These are phyloP conservation scores for Syngnathus floridae DNA, from an alignment of 2,113 vertebrate species.

Conservation along the genomic window DNA sequence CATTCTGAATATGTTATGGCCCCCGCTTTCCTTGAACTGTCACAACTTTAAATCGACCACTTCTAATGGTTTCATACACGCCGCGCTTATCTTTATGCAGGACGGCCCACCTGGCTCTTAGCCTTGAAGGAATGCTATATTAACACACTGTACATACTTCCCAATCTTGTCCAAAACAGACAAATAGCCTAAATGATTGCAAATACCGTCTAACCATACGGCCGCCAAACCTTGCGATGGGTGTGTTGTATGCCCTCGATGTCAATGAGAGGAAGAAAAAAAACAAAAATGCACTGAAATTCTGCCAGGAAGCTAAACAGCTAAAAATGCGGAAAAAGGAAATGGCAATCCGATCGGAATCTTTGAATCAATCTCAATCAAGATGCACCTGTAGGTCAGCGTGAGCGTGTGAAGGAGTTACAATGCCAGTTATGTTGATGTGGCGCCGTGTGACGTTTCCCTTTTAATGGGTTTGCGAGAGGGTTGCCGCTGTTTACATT, in stretches of 20 bases:
- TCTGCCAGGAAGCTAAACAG: conserved; percentile 18
- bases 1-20: conserved; percentile 71
- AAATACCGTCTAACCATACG: conserved; percentile 25
- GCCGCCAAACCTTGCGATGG: conserved; percentile 23
- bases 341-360: too few species aligned
- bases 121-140: conserved; percentile 16
- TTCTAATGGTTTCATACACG: conserved; percentile 65
- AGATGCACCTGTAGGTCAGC: neutral
- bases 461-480: neutral
- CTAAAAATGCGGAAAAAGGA: neutral
- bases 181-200: conserved; percentile 10
- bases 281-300: conserved; percentile 9
- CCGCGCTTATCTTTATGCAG: conserved; percentile 34
- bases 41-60: conserved; percentile 69
- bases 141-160: neutral
- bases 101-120: conserved; percentile 23
- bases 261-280: conserved; percentile 26
- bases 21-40: conserved; percentile 70
- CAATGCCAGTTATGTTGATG: neutral
- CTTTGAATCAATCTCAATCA: too few species aligned
- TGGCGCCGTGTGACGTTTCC: neutral
- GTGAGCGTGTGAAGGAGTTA: neutral
- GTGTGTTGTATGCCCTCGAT: conserved; percentile 37
- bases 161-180: conserved; percentile 3
- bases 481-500: neutral